phyloP scores from a whole-genome alignment of 1,140 invertebrate species.

The Cataglyphis hispanica region DNA sequence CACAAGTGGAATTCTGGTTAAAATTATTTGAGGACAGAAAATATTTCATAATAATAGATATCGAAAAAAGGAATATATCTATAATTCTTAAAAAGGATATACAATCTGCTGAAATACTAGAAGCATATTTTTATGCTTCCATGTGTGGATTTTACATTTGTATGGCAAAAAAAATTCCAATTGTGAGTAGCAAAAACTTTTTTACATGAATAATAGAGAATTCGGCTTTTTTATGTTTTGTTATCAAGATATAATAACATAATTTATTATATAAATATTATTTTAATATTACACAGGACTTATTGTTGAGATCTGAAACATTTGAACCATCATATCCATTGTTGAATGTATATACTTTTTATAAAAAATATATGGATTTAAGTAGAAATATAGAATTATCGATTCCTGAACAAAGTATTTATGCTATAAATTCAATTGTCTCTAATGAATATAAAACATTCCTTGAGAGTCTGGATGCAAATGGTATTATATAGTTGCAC shows the following conservation, averaged over 20 bases:
- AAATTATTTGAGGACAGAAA: conserved; percentile 82
- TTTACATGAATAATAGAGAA: not conserved
- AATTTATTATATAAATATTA: not conserved
- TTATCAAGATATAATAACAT: not conserved
- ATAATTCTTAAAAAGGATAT: conserved; percentile 84
- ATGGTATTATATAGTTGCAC: conserved; percentile 76
- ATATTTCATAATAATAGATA: conserved; percentile 86
- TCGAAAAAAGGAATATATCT: conserved; percentile 83
- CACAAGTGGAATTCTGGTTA: conserved; percentile 80
- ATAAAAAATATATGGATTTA: conserved; percentile 73
- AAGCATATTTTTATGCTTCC: conserved; percentile 87
- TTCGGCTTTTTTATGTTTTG: not conserved
- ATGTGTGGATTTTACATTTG: conserved; percentile 81
- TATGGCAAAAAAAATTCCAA: conserved; percentile 61
- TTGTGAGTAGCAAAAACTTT: conserved; percentile 58
- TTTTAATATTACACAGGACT: conserved; percentile 48
- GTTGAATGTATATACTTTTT: conserved; percentile 68
- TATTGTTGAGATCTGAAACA: conserved; percentile 55
- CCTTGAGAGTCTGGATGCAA: conserved; percentile 82
- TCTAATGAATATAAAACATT: conserved; percentile 86
- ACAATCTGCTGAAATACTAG: conserved; percentile 83
- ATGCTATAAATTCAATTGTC: conserved; percentile 54
- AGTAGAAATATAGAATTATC: conserved; percentile 36
- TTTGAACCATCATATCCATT: conserved; percentile 67
- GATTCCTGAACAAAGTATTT: conserved; percentile 63